These are phyloP conservation scores for Sebastes iracundus DNA, from an alignment of 2,797 vertebrate genomes.

Conservation along the genomic window DNA sequence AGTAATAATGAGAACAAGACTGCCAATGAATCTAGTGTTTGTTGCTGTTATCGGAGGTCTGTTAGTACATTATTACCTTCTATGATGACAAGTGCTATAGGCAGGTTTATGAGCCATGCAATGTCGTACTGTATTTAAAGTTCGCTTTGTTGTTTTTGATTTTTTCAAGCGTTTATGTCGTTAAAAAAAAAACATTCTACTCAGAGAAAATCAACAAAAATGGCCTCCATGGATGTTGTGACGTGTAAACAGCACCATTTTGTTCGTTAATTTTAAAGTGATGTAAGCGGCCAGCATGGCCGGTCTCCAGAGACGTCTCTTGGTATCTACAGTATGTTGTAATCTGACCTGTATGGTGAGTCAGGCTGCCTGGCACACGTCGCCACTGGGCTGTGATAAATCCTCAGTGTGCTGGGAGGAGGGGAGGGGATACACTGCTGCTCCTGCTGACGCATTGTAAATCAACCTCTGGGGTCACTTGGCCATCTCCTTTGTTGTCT, in stretches of 20 bases:
- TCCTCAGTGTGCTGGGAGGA: constrained; percentile 30
- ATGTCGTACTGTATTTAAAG: neutral
- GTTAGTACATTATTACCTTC: constrained; percentile 1
- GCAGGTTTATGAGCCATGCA: constrained; percentile 9
- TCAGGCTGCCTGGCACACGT: constrained; percentile 49
- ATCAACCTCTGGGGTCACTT: constrained; percentile 70
- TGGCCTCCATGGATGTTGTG: neutral
- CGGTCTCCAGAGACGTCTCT: neutral
- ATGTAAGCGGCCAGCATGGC: neutral
- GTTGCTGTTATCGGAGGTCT: constrained; percentile 4
- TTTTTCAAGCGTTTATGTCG: neutral
- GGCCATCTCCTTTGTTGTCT: constrained; percentile 46
- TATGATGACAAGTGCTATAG: neutral
- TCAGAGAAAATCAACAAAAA: neutral
- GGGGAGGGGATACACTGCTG: constrained; percentile 16
- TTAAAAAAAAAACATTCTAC: neutral
- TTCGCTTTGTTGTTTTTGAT: neutral
- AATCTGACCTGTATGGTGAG: constrained; percentile 60
- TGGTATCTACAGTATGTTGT: constrained; percentile 35
- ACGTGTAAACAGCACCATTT: neutral
- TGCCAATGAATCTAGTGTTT: neutral
- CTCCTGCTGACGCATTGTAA: constrained; percentile 69
- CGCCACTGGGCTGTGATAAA: constrained; percentile 53
- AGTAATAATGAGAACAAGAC: constrained; percentile 44
- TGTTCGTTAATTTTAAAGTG: neutral